phyloP scores from a whole-genome alignment of 2,113 vertebrate genomes.

The Strix aluco region DNA sequence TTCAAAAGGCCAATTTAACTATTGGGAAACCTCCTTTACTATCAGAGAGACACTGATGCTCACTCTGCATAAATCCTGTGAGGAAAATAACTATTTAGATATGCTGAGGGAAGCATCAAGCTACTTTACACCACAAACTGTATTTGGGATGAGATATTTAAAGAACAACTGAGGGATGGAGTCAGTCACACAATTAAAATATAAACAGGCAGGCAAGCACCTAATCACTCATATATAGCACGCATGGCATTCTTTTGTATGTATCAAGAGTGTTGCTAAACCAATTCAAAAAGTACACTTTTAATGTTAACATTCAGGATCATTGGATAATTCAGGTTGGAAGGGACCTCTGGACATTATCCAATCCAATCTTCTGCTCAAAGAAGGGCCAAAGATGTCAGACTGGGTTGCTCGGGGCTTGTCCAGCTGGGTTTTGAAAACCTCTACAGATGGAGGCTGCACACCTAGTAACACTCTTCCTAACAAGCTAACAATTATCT shows the following conservation, averaged over 20 bases:
- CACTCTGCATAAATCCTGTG: not conserved
- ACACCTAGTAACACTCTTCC: not conserved
- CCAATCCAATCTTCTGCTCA: not conserved
- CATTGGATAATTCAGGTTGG: not conserved
- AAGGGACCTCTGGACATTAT: not conserved
- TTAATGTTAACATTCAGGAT: not conserved
- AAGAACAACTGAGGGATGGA: not conserved
- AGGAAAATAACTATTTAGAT: not conserved
- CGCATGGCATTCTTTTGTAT: not conserved
- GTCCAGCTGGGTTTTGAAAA: not conserved
- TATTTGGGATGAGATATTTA: not conserved
- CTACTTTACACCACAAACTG: not conserved
- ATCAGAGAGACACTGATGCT: not conserved
- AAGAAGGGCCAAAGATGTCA: not conserved
- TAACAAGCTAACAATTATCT: not conserved
- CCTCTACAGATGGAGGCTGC: not conserved
- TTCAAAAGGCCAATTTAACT: not conserved
- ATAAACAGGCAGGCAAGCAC: not conserved
- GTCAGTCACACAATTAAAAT: not conserved
- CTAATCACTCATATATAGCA: not conserved
- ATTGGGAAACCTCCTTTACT: not conserved
- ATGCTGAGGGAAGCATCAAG: not conserved
- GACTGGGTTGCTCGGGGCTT: accelerated
- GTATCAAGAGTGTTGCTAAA: not conserved
- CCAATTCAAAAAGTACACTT: not conserved